Evolutionary conservation across 1,140 invertebrate species (phyloP).

Genomic region (Lycorma delicatula): DNA sequence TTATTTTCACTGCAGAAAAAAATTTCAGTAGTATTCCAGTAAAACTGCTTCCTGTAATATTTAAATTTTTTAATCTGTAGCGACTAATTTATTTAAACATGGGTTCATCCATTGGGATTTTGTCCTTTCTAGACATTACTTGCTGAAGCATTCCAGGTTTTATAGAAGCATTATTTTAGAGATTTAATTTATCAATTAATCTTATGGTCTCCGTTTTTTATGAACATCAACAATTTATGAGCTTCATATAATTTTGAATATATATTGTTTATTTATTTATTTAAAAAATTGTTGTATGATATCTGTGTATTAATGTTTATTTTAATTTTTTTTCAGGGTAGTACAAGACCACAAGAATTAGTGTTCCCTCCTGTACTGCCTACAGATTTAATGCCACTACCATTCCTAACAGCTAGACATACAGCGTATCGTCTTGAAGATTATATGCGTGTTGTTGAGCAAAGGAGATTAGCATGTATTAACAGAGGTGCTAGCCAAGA

Average conservation of each 20-base stretch:
- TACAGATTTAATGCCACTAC: slow-evolving; percentile 46
- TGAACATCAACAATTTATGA: too few species aligned
- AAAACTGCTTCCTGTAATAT: too few species aligned
- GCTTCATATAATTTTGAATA: background rate
- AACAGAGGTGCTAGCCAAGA: slow-evolving; percentile 61
- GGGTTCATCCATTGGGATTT: too few species aligned
- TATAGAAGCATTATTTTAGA: too few species aligned
- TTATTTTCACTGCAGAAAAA: too few species aligned
- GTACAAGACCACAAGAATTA: slow-evolving; percentile 35
- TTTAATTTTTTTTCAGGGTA: slow-evolving; percentile 24
- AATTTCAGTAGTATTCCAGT: too few species aligned
- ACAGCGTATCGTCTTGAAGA: slow-evolving; percentile 39
- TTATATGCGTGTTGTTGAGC: slow-evolving; percentile 47
- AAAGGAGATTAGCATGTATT: slow-evolving; percentile 44
- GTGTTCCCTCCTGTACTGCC: slow-evolving; percentile 43
- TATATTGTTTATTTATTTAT: background rate
- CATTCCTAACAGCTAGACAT: slow-evolving; percentile 43
- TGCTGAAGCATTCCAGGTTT: too few species aligned
- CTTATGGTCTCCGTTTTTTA: too few species aligned
- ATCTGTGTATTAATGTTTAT: slow-evolving; percentile 1
- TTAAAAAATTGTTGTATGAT: background rate
- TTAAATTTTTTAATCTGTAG: too few species aligned
- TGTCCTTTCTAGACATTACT: too few species aligned
- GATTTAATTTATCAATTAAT: too few species aligned
- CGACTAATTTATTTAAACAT: too few species aligned